Conservation (phyloP, 2,888 invertebrate genomes). For the Belgica antarctica region DNA sequence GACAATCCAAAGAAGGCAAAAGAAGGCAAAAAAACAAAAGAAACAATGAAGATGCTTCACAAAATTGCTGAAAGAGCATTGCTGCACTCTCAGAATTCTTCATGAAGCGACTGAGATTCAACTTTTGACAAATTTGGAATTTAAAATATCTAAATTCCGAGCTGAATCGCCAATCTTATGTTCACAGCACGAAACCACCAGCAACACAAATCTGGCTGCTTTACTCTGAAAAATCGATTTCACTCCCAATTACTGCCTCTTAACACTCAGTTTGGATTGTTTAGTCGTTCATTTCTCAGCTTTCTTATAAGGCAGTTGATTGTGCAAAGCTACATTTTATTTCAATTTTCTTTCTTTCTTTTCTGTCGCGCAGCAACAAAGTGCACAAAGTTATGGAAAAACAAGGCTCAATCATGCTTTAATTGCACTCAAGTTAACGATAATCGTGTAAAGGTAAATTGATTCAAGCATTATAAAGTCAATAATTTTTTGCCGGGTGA, state of each 20-base stretch:
- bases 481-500: background rate
- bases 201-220: background rate
- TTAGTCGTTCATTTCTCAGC: slow-evolving; percentile 2
- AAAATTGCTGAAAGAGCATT: background rate
- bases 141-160: slow-evolving; percentile 26
- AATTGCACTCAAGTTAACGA: slow-evolving; percentile 24
- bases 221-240: slow-evolving; percentile 32
- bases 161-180: background rate
- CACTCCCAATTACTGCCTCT: slow-evolving; percentile 32
- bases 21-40: background rate
- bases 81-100: background rate
- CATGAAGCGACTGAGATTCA: background rate
- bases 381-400: slow-evolving; percentile 9
- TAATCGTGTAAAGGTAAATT: slow-evolving; percentile 23
- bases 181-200: slow-evolving; percentile 2
- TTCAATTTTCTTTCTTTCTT: background rate
- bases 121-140: slow-evolving; percentile 31
- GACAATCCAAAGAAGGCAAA: slow-evolving; percentile 22
- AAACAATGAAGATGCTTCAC: too few relatives aligned
- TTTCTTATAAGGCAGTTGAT: slow-evolving; percentile 20
- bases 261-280: slow-evolving; percentile 22
- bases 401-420: slow-evolving; percentile 25
- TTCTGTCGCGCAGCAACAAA: slow-evolving; percentile 10
- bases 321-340: slow-evolving; percentile 31
- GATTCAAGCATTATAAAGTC: background rate